Base-by-base conservation (phyloP, 2,113 vertebrate genomes). In the Equus quagga region DNA sequence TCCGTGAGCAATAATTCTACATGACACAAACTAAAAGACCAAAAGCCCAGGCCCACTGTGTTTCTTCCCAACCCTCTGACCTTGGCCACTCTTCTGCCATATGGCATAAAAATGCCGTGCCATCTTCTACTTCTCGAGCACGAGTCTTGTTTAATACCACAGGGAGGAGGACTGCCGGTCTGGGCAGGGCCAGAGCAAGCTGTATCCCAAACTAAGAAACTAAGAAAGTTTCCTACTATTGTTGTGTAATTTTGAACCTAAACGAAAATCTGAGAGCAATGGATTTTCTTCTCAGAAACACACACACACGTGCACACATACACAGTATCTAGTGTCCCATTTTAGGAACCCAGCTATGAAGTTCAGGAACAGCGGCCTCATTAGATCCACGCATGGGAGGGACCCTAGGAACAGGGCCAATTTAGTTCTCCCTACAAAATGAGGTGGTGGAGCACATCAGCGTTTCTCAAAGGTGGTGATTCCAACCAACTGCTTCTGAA, bases 211-310 rank as follows among this genome's bases (percentile, higher is more conserved):
- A 76, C 44, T 64, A 21, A 94, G 69, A 86, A 49, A 64, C 44
- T 62, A 21, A 95, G 69, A 87, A 51, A 65, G 14, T 31, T 84
- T 88, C 44, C 64, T 83, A 36, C 60, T 56, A 64, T 44, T 93
- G 92, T 44, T 78, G 8, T 31, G 36, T 84, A 36, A 85, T 80
- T 78, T 87, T 80, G 31, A 84, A 84, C 58, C 44, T 17, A 28
- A 87, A 41, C 84, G 81, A 85, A 93, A 94, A 93, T 33, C 36
- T 60, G 21, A 75, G 23, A 93, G 19, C 19, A 91, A 51, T 26
- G 60, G 5, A 65, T 78, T 23, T 7, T 78, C 36, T 89, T 94
- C 64, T 36, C 6, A 92, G 51, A 78, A 91, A 89, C 7, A n/a
- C n/a, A n/a, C n/a, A n/a, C n/a, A n/a, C n/a, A 58, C n/a, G 46